A percentile compares a stretch with the other conserved stretches of the same genome.
These are phyloP conservation scores for Myrmecobius fasciatus DNA, from an alignment of 2,113 vertebrate genomes.

Conservation along the genomic window DNA sequence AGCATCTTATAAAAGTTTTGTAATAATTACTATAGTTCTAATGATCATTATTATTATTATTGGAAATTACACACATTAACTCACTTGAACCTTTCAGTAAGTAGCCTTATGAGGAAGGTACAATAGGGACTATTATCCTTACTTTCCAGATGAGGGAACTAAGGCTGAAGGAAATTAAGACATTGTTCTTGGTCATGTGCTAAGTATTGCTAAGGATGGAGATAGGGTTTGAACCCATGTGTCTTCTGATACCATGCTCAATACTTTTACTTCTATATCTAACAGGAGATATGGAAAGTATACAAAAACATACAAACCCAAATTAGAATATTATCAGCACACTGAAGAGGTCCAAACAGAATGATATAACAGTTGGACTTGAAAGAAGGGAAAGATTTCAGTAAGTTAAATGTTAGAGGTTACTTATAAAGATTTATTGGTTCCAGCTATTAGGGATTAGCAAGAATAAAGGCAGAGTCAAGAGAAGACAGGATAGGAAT, in stretches of 20 bases:
- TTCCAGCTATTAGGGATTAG: not conserved
- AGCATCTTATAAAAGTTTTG: not conserved
- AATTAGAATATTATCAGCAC: not conserved
- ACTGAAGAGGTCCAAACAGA: not conserved
- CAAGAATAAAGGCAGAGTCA: not conserved
- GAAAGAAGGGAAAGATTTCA: not conserved
- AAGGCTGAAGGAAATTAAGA: not conserved
- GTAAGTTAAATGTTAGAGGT: not conserved
- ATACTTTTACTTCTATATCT: not conserved
- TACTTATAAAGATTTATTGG: not conserved
- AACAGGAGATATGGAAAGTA: not conserved
- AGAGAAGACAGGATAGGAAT: not conserved
- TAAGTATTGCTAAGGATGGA: not conserved
- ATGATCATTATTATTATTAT: not conserved
- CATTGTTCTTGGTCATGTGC: not conserved
- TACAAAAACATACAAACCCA: not conserved
- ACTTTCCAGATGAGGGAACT: not conserved
- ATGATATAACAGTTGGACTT: not conserved
- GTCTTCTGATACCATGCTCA: not conserved
- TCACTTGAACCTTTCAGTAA: not conserved
- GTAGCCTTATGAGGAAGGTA: not conserved
- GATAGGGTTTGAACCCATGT: no score
- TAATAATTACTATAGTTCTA: not conserved
- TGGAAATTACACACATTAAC: not conserved
- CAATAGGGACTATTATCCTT: not conserved